Evolutionary conservation across 2,797 vertebrate genomes (phyloP), one percentile per base, ranked within the genome.

Genomic region (Salmo trutta): DNA sequence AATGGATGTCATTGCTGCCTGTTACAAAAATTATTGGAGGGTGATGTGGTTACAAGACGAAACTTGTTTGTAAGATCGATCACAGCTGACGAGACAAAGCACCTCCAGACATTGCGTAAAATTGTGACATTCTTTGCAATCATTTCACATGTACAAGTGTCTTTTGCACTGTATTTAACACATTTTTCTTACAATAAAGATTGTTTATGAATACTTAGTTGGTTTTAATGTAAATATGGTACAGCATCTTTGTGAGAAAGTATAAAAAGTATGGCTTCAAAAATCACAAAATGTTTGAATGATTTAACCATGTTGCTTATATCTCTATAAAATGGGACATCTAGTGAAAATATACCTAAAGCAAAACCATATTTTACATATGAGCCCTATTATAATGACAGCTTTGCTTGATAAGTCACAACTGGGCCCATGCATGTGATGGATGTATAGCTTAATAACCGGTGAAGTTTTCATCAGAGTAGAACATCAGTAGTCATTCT

Each of bases 201-300:
- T 74, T 74, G 53, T 78, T 27, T 77, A 72, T 77, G 19, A 64
- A 51, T 73, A 73, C 51, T 41, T 77, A 54, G 52, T 66, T 73
- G 17, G 31, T 78, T 89, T 86, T 90, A 86, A 84, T 91, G 79
- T 73, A 74, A 81, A 79, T 54, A 74, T 77, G 64, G 1, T 81
- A 75, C 71, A 80, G 75, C 74, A 79, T 74, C 19, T 6, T 14
- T 3, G 67, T 85, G 75, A 85, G 72, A 75, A 83, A 75, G 81
- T 77, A 86, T 47, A 85, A 83, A 78, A 81, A 71, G 36, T 64
- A 66, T 73, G 73, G 56, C 68, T 87, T 77, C 70, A 84, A 75
- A 75, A 82, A 67, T 68, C 17, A 53, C 75, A 68, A 54, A 54
- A 47, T 54, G 29, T 15, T 65, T 21, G 29, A 15, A 66, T 73